Evolutionary conservation across 2,888 invertebrate genomes (phyloP).

Genomic region (Geophilus truncorum): DNA sequence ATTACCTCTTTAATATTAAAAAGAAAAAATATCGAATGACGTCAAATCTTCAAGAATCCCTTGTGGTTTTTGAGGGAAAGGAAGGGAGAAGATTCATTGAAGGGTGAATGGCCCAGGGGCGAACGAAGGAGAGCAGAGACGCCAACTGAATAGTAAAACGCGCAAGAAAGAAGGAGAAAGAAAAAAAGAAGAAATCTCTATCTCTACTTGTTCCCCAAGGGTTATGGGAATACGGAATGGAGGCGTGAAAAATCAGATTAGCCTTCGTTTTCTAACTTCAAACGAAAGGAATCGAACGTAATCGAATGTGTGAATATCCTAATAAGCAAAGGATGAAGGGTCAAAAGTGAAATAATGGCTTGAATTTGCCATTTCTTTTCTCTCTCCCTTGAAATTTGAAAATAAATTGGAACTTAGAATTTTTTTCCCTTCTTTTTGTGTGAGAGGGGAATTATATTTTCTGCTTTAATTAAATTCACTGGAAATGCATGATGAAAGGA

Average conservation of each 20-base stretch:
- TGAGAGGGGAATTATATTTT: neutral
- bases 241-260: constrained; percentile 27
- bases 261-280: constrained; percentile 13
- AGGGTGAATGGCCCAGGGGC: constrained; percentile 27
- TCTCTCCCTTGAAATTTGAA: neutral
- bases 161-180: neutral
- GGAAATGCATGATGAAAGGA: constrained; percentile 1
- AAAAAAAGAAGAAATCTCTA: constrained; percentile 14
- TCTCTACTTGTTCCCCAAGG: constrained; percentile 27
- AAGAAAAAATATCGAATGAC: constrained; percentile 16
- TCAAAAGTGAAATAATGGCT: constrained; percentile 14
- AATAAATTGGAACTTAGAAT: neutral
- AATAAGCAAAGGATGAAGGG: neutral
- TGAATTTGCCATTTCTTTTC: neutral
- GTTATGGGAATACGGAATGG: constrained; percentile 25
- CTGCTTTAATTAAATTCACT: constrained; percentile 17
- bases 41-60: constrained; percentile 23
- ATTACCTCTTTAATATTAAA: constrained; percentile 20
- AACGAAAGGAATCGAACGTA: constrained; percentile 27
- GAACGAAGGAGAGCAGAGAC: neutral
- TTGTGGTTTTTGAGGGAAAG: constrained; percentile 11
- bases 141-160: constrained; percentile 25
- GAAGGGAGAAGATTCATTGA: constrained; percentile 10
- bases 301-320: constrained; percentile 27
- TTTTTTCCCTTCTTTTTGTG: neutral